Evolutionary conservation across 2,113 vertebrate species (phyloP), one percentile per base, ranked within the genome.

Genomic region (Cyanoderma ruficeps): DNA sequence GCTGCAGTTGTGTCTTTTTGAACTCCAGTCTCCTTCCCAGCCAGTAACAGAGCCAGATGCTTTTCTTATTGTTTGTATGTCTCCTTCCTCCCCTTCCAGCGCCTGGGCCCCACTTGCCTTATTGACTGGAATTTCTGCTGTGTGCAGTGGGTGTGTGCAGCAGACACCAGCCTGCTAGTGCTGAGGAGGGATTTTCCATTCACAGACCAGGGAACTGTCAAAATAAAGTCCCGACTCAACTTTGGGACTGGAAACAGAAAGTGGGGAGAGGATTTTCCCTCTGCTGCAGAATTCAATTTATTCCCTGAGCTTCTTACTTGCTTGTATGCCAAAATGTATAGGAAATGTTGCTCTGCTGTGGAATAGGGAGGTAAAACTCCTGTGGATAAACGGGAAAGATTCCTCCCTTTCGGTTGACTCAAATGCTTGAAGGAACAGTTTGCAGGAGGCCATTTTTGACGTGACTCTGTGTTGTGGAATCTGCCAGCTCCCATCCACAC

Each of bases 31-130:
- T 68, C 93, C 92, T 87, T 97, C 96, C 88, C 83, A 97, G 96
- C 93, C 94, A 96, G 91, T 96, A 93, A 88, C 71, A 92, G 71
- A 96, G 89, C 97, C 95, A 97, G 95, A 98, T 97, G 96, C 89
- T 95, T 97, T 97, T 89, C 97, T 97, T 97, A 96, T 96, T 98
- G 93, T 97, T 95, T 95, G 96, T 97, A 70, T 96, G 71, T 96
- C 97, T 97, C 64, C 95, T 96, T 96, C 94, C 93, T 97, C 95
- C 96, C 91, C 96, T 97, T 97, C 88, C 83, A 92, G 94, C 85
- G 92, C 90, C 95, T 97, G 97, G 96, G 92, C 93, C 96, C 90
- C 96, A 91, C 93, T 97, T 96, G 95, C 91, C 94, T 98, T 97
- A 97, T 84, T 97, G 97, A 97, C 87, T 97, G 96, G 94, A 97